Conservation (phyloP, 2,113 vertebrate genomes). For the Lota lota region DNA sequence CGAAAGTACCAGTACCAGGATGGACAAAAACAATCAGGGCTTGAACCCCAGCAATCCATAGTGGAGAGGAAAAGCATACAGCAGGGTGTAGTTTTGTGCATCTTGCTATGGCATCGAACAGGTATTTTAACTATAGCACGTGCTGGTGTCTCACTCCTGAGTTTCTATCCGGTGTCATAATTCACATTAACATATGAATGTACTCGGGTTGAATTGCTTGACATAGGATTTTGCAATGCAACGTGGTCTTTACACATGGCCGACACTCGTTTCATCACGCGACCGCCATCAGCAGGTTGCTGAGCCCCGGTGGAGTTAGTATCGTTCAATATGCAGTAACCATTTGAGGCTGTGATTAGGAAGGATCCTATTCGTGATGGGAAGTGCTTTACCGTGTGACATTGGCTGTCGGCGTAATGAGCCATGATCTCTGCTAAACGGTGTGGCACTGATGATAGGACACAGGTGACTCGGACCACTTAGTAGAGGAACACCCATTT, state of each 20-base stretch:
- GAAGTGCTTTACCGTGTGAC: slow-evolving; percentile 16
- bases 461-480: slow-evolving; percentile 22
- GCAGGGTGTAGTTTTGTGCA: no score
- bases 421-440: slow-evolving; percentile 48
- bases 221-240: no score
- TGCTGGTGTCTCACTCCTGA: no score
- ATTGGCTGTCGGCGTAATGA: slow-evolving; percentile 47
- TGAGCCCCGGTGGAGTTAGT: not conserved
- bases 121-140: no score
- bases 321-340: not conserved
- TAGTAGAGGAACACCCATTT: slow-evolving; percentile 9
- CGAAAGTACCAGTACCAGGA: no score
- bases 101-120: no score
- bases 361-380: slow-evolving; percentile 25
- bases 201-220: no score
- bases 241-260: not conserved
- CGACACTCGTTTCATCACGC: slow-evolving; percentile 20
- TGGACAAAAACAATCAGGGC: no score
- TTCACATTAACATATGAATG: no score
- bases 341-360: slow-evolving; percentile 8
- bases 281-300: slow-evolving; percentile 25
- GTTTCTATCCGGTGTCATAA: no score
- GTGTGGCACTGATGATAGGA: slow-evolving; percentile 45
- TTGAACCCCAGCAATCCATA: no score
- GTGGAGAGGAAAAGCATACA: no score